A percentile compares a stretch with the other conserved stretches of the same genome.
Evolutionary conservation across 2,113 vertebrate species (phyloP).

Genomic region (Pantherophis guttatus): DNA sequence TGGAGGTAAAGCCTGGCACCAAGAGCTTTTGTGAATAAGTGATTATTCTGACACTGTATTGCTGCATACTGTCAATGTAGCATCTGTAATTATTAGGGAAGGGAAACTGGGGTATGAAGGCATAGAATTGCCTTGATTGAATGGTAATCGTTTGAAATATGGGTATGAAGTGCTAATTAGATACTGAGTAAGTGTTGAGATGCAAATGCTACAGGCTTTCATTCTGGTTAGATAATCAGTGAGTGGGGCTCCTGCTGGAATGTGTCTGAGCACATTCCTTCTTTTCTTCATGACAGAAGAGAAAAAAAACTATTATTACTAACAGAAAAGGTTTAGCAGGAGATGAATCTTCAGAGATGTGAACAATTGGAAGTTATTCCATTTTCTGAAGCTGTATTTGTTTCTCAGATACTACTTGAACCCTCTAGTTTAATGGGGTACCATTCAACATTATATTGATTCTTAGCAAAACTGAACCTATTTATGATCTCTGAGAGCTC

Average conservation of each 20-base stretch:
- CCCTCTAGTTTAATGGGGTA: background rate
- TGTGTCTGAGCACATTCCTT: background rate
- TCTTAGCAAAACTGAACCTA: background rate
- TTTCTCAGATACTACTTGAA: background rate
- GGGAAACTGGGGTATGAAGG: background rate
- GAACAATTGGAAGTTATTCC: background rate
- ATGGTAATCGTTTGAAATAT: background rate
- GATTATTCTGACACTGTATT: background rate
- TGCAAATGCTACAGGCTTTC: background rate
- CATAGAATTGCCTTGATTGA: background rate
- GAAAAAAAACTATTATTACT: background rate
- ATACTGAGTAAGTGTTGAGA: background rate
- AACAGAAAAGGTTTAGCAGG: background rate
- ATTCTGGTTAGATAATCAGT: background rate
- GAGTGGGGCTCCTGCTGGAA: background rate
- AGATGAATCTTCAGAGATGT: background rate
- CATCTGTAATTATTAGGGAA: background rate
- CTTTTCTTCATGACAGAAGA: background rate
- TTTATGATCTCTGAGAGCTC: background rate
- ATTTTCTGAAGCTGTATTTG: background rate
- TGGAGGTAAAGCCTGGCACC: background rate
- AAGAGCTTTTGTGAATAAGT: background rate
- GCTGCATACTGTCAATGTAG: background rate
- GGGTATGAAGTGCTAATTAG: background rate
- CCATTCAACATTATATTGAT: background rate